phyloP scores from a whole-genome alignment of 2,888 invertebrate species.

The Polyommatus icarus region DNA sequence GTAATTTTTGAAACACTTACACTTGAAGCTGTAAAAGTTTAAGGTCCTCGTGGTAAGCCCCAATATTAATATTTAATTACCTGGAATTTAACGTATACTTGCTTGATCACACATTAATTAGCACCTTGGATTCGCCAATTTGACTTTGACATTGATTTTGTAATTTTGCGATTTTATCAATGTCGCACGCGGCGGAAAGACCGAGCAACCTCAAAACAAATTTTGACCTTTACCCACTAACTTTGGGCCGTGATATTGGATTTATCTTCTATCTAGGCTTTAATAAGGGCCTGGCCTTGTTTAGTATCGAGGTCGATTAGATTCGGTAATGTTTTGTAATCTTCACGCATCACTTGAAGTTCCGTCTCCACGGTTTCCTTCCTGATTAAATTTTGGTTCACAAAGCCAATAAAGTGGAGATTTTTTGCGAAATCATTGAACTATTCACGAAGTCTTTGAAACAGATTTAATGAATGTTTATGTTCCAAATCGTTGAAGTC shows the following conservation, averaged over 20 bases:
- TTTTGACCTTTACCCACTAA: slow-evolving; percentile 70
- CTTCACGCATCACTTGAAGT: slow-evolving; percentile 61
- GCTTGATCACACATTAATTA: background rate
- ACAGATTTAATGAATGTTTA: background rate
- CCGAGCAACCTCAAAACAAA: slow-evolving; percentile 45
- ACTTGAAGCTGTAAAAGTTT: background rate
- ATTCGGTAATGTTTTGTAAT: slow-evolving; percentile 64
- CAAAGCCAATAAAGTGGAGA: slow-evolving; percentile 48
- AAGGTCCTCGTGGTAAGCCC: background rate
- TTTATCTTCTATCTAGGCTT: slow-evolving; percentile 55
- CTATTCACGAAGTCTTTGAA: background rate
- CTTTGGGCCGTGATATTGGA: slow-evolving; percentile 51
- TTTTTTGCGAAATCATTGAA: slow-evolving; percentile 34
- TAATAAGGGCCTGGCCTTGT: slow-evolving; percentile 72
- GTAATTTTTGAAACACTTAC: background rate
- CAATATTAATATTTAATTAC: background rate
- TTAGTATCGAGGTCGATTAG: slow-evolving; percentile 54
- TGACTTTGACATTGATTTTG: slow-evolving; percentile 34
- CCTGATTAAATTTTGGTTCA: slow-evolving; percentile 56
- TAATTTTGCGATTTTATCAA: slow-evolving; percentile 41
- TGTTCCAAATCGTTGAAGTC: background rate
- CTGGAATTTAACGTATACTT: background rate
- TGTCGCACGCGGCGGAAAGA: slow-evolving; percentile 45
- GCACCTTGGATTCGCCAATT: slow-evolving; percentile 31
- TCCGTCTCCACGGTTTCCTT: slow-evolving; percentile 62